Conservation (phyloP, 2,113 vertebrate genomes). For the Meleagris gallopavo region DNA sequence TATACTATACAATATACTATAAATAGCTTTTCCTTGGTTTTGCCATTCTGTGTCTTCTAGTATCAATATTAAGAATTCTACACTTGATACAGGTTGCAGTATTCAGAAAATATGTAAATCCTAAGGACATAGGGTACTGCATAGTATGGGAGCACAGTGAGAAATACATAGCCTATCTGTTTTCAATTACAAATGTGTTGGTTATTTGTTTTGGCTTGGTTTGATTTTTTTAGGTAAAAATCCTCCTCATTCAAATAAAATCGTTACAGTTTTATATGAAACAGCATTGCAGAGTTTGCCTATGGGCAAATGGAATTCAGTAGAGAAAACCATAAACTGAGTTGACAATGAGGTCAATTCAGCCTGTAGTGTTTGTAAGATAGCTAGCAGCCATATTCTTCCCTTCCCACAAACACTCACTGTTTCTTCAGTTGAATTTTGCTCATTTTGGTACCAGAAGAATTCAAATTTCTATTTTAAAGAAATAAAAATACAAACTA, state of each 20-base stretch:
- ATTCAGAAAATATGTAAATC: neutral
- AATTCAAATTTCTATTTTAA: neutral
- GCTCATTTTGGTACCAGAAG: neutral
- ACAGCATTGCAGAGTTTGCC: neutral
- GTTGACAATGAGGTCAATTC: neutral
- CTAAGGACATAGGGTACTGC: neutral
- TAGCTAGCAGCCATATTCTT: neutral
- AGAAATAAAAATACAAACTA: neutral
- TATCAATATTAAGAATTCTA: neutral
- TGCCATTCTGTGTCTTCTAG: neutral
- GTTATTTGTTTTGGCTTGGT: neutral
- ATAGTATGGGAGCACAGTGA: neutral
- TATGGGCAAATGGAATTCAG: neutral
- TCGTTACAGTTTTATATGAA: neutral
- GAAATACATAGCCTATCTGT: neutral
- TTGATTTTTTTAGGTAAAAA: neutral
- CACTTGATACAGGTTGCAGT: neutral
- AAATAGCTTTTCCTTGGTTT: neutral
- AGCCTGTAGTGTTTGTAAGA: neutral
- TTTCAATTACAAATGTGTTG: neutral
- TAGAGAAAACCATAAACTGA: neutral
- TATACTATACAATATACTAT: neutral
- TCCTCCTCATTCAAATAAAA: neutral
- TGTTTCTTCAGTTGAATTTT: neutral
- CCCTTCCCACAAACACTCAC: neutral